phyloP scores from a whole-genome alignment of 2,113 vertebrate species.

The Narcine bancroftii region DNA sequence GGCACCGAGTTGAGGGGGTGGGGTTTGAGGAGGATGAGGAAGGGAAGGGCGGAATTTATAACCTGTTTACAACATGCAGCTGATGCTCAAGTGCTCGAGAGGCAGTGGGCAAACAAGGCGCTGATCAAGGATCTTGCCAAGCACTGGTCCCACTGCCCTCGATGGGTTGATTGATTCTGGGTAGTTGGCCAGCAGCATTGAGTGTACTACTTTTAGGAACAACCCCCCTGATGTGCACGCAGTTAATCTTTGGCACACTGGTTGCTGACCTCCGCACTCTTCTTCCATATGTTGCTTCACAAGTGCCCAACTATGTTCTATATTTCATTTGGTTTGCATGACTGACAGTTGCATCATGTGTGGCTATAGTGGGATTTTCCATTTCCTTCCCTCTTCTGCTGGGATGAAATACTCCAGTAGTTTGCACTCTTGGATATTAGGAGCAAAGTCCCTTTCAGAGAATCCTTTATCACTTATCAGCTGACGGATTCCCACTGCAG shows the following conservation, averaged over 20 bases:
- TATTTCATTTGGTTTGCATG: not conserved
- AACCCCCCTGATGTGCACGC: not conserved
- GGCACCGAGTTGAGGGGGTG: not conserved
- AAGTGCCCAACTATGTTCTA: conserved; percentile 6
- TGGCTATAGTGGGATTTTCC: not conserved
- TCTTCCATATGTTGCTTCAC: not conserved
- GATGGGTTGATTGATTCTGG: not conserved
- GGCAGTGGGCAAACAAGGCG: not conserved
- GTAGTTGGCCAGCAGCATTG: not conserved
- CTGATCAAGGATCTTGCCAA: not conserved
- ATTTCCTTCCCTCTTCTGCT: not conserved
- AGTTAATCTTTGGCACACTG: conserved; percentile 31
- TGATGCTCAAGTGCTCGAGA: not conserved
- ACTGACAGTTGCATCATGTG: conserved; percentile 5
- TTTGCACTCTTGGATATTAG: not conserved
- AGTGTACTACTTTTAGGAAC: not conserved
- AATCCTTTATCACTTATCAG: conserved; percentile 17
- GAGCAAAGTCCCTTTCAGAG: not conserved
- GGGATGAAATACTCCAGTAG: not conserved
- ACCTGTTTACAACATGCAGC: not conserved
- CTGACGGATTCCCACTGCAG: not conserved
- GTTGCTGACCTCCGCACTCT: not conserved
- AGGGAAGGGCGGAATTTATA: too few relatives aligned
- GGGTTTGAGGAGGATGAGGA: too few relatives aligned
- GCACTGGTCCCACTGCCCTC: not conserved